Percentiles rank a stretch among this genome's conserved stretches.
Conservation (phyloP, 2,113 vertebrate genomes). For the Okapia johnstoni region DNA sequence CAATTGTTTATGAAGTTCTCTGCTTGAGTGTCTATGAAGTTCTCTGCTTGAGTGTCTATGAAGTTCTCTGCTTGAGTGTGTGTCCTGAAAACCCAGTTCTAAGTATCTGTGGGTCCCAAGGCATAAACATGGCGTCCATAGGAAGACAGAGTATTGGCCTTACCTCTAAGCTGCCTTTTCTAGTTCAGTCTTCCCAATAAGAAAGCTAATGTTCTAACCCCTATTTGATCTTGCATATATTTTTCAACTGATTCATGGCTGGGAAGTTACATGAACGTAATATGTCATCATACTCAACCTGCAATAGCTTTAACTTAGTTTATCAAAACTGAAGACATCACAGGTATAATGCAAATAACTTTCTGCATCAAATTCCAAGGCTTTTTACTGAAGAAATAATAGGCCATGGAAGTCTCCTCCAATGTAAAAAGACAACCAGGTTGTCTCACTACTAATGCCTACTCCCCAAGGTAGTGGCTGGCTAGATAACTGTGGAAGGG, state of each 20-base stretch:
- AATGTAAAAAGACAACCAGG: background rate
- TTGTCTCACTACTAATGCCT: background rate
- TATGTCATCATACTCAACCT: background rate
- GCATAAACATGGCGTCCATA: background rate
- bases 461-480: background rate
- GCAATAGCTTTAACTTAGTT: background rate
- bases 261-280: background rate
- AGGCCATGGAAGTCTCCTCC: background rate
- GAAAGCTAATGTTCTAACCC: background rate
- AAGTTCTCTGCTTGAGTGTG: no score
- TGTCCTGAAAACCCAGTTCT: background rate
- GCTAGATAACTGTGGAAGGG: background rate
- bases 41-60: background rate
- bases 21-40: background rate
- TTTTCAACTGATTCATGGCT: background rate
- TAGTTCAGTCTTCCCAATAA: background rate
- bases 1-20: background rate
- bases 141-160: background rate
- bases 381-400: background rate
- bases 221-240: background rate
- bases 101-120: background rate
- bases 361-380: background rate
- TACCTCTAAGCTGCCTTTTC: background rate
- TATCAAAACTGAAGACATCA: background rate
- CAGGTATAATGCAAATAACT: background rate